phyloP scores from a whole-genome alignment of 1,140 invertebrate genomes.

The Zaprionus taronus region DNA sequence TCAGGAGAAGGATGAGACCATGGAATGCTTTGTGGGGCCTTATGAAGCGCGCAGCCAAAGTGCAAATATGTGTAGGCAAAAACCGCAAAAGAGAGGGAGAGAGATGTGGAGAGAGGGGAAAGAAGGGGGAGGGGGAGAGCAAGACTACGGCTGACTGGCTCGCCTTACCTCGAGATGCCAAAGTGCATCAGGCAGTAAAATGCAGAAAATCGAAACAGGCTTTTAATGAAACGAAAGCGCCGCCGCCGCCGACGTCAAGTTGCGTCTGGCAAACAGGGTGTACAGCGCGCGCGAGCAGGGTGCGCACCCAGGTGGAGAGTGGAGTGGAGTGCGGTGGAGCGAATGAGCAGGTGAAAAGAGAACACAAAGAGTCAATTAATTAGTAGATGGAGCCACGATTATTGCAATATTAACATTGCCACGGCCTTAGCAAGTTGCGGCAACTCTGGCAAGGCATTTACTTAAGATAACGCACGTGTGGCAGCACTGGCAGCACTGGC shows the following conservation, averaged over 20 bases:
- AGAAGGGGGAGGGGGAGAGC: not conserved
- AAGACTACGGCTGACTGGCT: constrained; percentile 32
- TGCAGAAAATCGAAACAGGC: constrained; percentile 84
- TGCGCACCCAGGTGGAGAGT: not conserved
- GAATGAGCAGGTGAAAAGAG: constrained; percentile 42
- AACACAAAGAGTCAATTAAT: constrained; percentile 84
- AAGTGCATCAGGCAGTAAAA: constrained; percentile 84
- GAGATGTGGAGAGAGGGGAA: not conserved
- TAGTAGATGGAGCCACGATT: constrained; percentile 83
- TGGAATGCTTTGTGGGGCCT: constrained; percentile 4
- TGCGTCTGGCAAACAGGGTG: constrained; percentile 13
- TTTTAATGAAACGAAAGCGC: constrained; percentile 81
- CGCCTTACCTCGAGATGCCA: constrained; percentile 70
- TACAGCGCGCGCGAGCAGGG: not conserved
- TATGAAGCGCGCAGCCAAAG: constrained; percentile 50
- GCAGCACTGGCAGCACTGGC: constrained; percentile 32
- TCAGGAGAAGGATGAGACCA: constrained; percentile 4
- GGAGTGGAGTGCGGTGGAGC: not conserved
- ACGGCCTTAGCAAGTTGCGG: constrained; percentile 33
- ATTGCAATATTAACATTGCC: constrained; percentile 80
- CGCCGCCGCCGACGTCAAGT: constrained; percentile 60
- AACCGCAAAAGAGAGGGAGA: constrained; percentile 36
- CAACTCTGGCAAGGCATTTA: constrained; percentile 37
- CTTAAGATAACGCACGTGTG: constrained; percentile 58
- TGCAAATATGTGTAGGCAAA: constrained; percentile 74